Evolutionary conservation across 2,113 vertebrate species (phyloP), one percentile per base, ranked within the genome.

Genomic region (Agelaius tricolor): DNA sequence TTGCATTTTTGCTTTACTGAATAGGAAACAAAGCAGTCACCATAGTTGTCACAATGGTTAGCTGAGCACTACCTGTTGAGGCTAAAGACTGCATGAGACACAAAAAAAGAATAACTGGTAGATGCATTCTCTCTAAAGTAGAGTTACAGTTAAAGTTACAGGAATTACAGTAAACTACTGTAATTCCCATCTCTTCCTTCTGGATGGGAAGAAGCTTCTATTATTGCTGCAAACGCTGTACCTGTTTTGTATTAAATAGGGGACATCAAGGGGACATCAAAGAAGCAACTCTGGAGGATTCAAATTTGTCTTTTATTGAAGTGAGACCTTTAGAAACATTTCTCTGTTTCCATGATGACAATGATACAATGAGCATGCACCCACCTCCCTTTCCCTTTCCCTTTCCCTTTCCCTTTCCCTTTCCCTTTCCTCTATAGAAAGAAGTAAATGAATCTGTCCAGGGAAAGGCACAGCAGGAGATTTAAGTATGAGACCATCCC

Each of bases 401-500:
- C 21, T n/a, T 47, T 13, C 24, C n/a, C 17, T 52, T 27, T 13
- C 47, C 30, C 46, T 10, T 12, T 27, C 19, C 28, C 28, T 30
- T 30, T 37, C 15, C 43, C 27, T 49, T 6, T 55, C 30, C 16
- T 43, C 14, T 22, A 5, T 22, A 7, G 54, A 77, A 77, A 76
- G 20, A 47, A 54, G 17, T 26, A 31, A 54, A 16, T 75, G 44
- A 72, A 31, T 88, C 62, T 74, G 33, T 89, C 89, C 94, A 95
- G 88, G 41, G 92, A 94, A 78, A 97, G 89, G 47, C 78, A 79
- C 49, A 66, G 73, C 51, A 76, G 79, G 78, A 75, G 13, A 26
- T 63, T 91, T 89, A 88, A 88, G 74, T 76, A 57, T 31, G 61
- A 95, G 52, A 61, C 89, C 44, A 65, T 94, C 84, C 94, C 92